phyloP scores from a whole-genome alignment of 1,140 invertebrate species.

The Hydropsyche tenuis region DNA sequence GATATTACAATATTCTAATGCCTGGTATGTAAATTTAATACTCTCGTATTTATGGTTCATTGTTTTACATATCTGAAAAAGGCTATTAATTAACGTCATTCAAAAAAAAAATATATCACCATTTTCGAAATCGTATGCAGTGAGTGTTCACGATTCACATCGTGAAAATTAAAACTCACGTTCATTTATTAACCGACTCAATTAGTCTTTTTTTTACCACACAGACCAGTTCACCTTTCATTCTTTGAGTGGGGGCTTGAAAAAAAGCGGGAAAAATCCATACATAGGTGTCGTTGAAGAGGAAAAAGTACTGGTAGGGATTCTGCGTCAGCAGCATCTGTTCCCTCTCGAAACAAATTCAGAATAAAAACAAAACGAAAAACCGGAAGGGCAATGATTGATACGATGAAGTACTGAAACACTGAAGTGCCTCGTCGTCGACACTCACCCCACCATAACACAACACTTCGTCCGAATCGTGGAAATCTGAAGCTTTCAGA shows the following conservation, averaged over 20 bases:
- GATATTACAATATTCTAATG: no score
- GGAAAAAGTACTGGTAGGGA: conserved; percentile 22
- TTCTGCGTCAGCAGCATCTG: conserved; percentile 46
- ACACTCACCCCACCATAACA: not conserved
- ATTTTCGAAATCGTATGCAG: no score
- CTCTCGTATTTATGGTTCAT: no score
- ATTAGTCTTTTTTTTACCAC: not conserved
- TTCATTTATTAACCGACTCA: conserved; percentile 11
- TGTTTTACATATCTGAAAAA: no score
- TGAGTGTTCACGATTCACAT: no score
- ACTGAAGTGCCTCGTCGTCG: not conserved
- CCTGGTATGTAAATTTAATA: no score
- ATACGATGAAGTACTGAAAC: conserved; percentile 44
- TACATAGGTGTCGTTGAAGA: not conserved
- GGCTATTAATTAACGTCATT: no score
- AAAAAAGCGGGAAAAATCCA: conserved; percentile 19
- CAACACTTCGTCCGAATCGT: conserved; percentile 41
- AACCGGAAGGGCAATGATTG: conserved; percentile 48
- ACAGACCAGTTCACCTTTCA: conserved; percentile 20
- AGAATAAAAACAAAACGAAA: conserved; percentile 40
- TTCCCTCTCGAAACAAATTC: conserved; percentile 46
- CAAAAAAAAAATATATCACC: no score
- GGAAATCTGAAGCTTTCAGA: conserved; percentile 32
- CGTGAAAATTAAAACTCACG: conserved; percentile 6
- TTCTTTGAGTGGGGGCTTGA: not conserved